Conservation (phyloP, 2,888 invertebrate species). For the Acanthacorydalis orientalis region DNA sequence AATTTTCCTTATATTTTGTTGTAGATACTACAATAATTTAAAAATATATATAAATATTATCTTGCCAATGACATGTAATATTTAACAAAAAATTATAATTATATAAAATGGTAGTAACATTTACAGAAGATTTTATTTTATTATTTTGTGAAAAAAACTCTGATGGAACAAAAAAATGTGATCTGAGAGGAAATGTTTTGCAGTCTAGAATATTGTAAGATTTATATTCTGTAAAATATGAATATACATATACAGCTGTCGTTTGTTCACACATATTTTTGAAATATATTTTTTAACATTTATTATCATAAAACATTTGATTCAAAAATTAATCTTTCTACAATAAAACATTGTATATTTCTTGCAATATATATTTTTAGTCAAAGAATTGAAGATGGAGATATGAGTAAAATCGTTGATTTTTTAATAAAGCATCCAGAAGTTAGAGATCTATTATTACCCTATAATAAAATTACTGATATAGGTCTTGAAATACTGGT, state of each 20-base stretch:
- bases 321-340: too few species aligned
- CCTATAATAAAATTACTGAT: constrained; percentile 39
- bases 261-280: constrained; percentile 1
- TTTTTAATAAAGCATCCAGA: constrained; percentile 30
- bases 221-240: background rate
- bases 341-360: background rate
- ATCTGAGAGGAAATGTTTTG: constrained; percentile 34
- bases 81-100: background rate
- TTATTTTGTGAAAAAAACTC: constrained; percentile 32
- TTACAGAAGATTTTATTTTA: constrained; percentile 13
- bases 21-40: background rate
- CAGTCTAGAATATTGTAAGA: constrained; percentile 24
- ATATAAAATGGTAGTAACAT: too few species aligned
- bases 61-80: background rate
- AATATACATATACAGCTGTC: too few species aligned
- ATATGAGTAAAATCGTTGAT: constrained; percentile 30
- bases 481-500: constrained; percentile 28
- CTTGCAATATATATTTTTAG: too few species aligned
- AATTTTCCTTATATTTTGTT: too few species aligned
- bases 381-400: constrained; percentile 28
- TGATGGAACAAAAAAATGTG: constrained; percentile 32
- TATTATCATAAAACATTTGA: background rate
- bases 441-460: constrained; percentile 33
- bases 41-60: background rate
- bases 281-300: background rate